Percentiles rank a stretch among this genome's conserved stretches.
Evolutionary conservation across 2,113 vertebrate genomes (phyloP).

Genomic region (Alaudala cheleensis): DNA sequence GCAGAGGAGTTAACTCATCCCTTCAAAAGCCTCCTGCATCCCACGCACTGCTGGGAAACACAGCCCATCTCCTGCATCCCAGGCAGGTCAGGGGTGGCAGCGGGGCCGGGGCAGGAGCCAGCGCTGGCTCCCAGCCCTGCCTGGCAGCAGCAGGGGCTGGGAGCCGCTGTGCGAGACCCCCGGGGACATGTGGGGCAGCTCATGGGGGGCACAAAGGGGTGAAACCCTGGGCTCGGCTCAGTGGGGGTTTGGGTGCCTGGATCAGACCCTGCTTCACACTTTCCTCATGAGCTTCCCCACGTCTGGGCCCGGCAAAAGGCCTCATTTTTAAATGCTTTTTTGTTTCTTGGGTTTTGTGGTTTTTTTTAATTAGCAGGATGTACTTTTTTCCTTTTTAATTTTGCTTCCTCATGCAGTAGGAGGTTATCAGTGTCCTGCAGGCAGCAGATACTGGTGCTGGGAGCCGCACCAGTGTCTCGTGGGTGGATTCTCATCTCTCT

Average conservation of each 20-base stretch:
- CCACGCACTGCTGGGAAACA: background rate
- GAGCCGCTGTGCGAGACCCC: fast-evolving
- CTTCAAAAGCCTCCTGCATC: background rate
- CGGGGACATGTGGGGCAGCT: fast-evolving
- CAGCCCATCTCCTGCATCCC: background rate
- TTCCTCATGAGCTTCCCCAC: background rate
- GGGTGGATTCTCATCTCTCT: background rate
- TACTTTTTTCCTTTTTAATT: background rate
- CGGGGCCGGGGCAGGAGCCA: fast-evolving
- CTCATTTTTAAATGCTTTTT: background rate
- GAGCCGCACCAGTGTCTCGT: background rate
- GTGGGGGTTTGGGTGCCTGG: background rate
- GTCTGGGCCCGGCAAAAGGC: background rate
- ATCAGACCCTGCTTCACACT: fast-evolving
- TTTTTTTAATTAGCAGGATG: background rate
- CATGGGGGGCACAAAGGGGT: background rate
- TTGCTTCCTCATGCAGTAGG: background rate
- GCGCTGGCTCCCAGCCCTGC: background rate
- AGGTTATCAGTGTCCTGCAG: constrained; percentile 18
- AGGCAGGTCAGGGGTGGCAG: background rate
- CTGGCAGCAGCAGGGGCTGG: background rate
- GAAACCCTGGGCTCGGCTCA: background rate
- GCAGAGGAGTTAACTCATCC: background rate
- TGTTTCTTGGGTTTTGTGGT: background rate
- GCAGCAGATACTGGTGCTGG: background rate